phyloP scores from a whole-genome alignment of 2,113 vertebrate genomes.

The Burhinus oedicnemus region DNA sequence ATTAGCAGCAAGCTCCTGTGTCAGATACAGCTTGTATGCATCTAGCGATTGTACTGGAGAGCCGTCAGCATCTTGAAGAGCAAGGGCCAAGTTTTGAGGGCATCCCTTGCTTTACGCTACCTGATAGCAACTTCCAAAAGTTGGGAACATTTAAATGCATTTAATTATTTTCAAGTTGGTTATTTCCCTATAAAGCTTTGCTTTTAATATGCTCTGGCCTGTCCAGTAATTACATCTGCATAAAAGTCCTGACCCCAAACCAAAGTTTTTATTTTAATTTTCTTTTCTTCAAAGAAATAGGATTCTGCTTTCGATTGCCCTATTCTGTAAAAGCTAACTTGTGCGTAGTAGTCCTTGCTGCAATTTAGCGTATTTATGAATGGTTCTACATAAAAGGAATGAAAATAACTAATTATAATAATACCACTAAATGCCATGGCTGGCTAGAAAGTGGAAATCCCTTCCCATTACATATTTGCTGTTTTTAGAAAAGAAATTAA shows the following conservation, averaged over 20 bases:
- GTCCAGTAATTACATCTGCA: background rate
- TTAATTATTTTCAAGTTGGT: background rate
- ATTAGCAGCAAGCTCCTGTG: background rate
- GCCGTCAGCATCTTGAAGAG: background rate
- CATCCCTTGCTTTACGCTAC: background rate
- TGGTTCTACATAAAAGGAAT: constrained; percentile 46
- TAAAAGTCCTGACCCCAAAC: background rate
- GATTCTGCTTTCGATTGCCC: background rate
- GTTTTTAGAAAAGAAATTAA: constrained; percentile 40
- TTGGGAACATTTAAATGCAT: background rate
- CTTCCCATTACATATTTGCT: constrained; percentile 45
- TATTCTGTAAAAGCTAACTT: background rate
- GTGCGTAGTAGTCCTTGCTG: background rate
- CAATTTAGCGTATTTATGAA: constrained; percentile 47
- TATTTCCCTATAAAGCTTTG: background rate
- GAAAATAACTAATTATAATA: constrained; percentile 55
- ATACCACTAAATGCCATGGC: constrained; percentile 30
- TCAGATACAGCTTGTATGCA: background rate
- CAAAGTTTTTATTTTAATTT: background rate
- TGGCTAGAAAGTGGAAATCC: constrained; percentile 58
- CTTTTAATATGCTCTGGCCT: background rate
- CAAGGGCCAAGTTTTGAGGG: background rate
- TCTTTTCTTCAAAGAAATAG: background rate
- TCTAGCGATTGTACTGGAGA: background rate
- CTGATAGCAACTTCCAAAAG: background rate